A percentile compares a stretch with the other conserved stretches of the same genome.
These are phyloP conservation scores for Ageneiosus marmoratus DNA, from an alignment of 2,113 vertebrate species.

Conservation along the genomic window DNA sequence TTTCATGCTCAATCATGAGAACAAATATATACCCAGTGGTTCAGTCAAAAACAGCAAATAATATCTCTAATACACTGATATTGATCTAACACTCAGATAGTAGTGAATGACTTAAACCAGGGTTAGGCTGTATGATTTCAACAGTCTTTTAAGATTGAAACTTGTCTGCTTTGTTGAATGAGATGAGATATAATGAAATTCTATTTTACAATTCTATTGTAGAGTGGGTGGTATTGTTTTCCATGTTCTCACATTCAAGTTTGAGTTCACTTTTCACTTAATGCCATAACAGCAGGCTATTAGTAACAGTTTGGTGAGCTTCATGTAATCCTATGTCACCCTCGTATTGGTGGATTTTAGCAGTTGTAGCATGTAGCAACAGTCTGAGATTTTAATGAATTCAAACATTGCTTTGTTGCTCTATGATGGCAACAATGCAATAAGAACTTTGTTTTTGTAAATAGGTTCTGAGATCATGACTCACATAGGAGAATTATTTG, in stretches of 20 bases:
- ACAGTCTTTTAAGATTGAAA: background rate
- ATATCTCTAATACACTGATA: background rate
- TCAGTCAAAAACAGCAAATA: background rate
- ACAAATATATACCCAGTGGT: background rate
- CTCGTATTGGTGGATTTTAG: background rate
- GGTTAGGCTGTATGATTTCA: background rate
- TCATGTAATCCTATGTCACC: background rate
- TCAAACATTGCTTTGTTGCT: background rate
- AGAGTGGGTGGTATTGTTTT: background rate
- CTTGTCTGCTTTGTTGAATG: background rate
- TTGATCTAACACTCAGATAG: background rate
- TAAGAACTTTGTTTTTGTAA: background rate
- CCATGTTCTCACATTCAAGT: background rate
- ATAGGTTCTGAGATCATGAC: background rate
- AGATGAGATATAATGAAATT: background rate
- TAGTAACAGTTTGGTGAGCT: no score
- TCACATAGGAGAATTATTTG: background rate
- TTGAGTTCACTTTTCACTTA: background rate
- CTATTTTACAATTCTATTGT: background rate
- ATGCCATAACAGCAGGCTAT: background rate
- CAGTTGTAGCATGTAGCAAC: background rate
- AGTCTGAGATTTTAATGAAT: background rate
- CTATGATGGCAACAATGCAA: no score
- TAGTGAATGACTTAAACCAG: background rate
- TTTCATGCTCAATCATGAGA: background rate